phyloP scores from a whole-genome alignment of 2,113 vertebrate genomes.

The Craseonycteris thonglongyai region DNA sequence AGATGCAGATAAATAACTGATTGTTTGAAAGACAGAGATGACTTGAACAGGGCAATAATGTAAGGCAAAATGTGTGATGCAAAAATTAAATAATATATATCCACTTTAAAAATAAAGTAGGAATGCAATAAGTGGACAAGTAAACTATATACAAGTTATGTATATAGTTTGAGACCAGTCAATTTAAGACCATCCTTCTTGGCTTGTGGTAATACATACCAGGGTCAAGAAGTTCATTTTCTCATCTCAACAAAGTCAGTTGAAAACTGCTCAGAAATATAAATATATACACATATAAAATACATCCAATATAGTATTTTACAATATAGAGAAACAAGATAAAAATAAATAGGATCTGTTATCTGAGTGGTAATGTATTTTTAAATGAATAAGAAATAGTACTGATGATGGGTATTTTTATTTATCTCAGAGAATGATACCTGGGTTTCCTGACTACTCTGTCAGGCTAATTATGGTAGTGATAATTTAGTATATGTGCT shows the following conservation, averaged over 20 bases:
- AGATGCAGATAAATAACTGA: neutral
- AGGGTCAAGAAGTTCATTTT: neutral
- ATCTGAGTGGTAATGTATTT: neutral
- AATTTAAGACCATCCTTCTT: slow-evolving; percentile 14
- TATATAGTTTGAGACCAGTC: neutral
- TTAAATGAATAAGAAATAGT: neutral
- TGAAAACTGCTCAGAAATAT: slow-evolving; percentile 27
- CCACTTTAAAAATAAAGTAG: slow-evolving; percentile 11
- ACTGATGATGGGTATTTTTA: neutral
- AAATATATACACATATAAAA: neutral
- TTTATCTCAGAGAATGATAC: neutral
- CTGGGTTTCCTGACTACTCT: neutral
- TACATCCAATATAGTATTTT: neutral
- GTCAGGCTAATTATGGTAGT: neutral
- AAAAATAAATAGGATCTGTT: neutral
- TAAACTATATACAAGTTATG: neutral
- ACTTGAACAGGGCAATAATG: neutral
- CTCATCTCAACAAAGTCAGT: slow-evolving; percentile 32
- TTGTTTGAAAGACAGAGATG: neutral
- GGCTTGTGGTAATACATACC: neutral
- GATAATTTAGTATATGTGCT: slow-evolving; percentile 41
- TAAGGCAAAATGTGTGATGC: neutral
- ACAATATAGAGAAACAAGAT: neutral
- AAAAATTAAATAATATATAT: neutral
- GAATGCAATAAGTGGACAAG: slow-evolving; percentile 1